Evolutionary conservation across 1,140 invertebrate genomes (phyloP), one percentile per base, ranked within the genome.

Genomic region (Drosophila azteca): DNA sequence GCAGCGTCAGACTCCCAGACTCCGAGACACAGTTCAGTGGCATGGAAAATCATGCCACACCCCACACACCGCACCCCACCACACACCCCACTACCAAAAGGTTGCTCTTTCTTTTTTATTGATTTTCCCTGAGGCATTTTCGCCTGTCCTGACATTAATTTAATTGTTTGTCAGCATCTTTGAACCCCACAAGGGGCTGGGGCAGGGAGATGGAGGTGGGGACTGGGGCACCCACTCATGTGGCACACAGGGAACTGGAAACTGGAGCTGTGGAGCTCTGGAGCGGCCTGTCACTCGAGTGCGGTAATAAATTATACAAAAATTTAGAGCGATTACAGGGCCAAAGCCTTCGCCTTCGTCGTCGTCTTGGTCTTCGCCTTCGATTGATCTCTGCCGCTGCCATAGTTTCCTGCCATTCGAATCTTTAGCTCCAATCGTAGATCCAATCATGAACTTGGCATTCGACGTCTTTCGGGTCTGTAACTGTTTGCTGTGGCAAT

Each of bases 91-190:
- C n/a, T n/a, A n/a, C 59, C 55, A 52, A 62, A 45, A 49, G 50
- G 69, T 68, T 58, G 39, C 50, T 79, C 48, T 31, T 66, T 78
- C 48, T 31, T 77, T 81, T 65, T 69, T 82, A 83, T 81, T 78
- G 79, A 82, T 82, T 81, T 82, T 75, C 43, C 59, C 67, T 49
- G 65, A 50, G 71, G 71, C 71, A 62, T 52, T 73, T 41, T 57
- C 49, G 49, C 63, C 64, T 76, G 73, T 35, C 79, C 72, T 87
- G 83, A 87, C 78, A 82, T 79, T 87, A 88, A 87, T 87, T 87
- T 87, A 88, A 87, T 88, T 87, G 83, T 88, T 39, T 87, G 83
- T 82, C 83, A 87, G 83, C 82, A 88, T 87, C 83, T 87, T 87
- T 87, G 85, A 85, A 87, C 82, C 70, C 57, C 41, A 59, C 60